phyloP scores from a whole-genome alignment of 1,140 invertebrate genomes.

The Heliothis subflexa region DNA sequence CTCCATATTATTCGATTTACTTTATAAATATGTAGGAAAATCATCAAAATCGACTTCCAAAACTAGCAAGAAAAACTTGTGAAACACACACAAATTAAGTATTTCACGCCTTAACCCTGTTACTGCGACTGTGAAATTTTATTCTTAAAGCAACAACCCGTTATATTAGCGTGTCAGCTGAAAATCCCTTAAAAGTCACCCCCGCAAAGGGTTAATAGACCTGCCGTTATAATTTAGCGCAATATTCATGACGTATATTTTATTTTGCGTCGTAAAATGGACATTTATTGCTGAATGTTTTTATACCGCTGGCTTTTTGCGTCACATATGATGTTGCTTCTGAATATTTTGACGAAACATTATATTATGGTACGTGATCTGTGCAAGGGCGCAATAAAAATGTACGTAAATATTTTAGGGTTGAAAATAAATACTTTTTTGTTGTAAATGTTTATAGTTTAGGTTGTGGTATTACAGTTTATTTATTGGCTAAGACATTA shows the following conservation, averaged over 20 bases:
- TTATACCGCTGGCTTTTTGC: background rate
- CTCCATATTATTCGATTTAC: too few species aligned
- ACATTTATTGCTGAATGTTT: slow-evolving; percentile 35
- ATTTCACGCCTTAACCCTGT: background rate
- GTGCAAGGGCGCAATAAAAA: background rate
- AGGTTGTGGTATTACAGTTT: background rate
- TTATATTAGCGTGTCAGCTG: slow-evolving; percentile 6
- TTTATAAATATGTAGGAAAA: too few species aligned
- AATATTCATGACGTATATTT: slow-evolving; percentile 29
- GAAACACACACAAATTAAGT: too few species aligned
- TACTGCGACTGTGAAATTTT: background rate
- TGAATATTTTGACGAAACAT: background rate
- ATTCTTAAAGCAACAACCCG: slow-evolving; percentile 9
- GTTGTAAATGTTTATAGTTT: background rate
- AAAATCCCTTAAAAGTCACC: background rate
- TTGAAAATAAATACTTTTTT: slow-evolving; percentile 15
- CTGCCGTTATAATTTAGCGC: slow-evolving; percentile 8
- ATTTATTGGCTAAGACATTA: too few species aligned
- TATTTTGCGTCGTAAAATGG: slow-evolving; percentile 28
- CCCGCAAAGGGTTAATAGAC: background rate
- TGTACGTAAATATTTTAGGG: background rate
- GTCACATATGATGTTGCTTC: background rate
- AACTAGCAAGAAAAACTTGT: too few species aligned
- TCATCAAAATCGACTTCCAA: too few species aligned
- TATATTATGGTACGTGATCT: slow-evolving; percentile 6